Evolutionary conservation across 2,113 vertebrate species (phyloP).

Genomic region (Penelope pileata): DNA sequence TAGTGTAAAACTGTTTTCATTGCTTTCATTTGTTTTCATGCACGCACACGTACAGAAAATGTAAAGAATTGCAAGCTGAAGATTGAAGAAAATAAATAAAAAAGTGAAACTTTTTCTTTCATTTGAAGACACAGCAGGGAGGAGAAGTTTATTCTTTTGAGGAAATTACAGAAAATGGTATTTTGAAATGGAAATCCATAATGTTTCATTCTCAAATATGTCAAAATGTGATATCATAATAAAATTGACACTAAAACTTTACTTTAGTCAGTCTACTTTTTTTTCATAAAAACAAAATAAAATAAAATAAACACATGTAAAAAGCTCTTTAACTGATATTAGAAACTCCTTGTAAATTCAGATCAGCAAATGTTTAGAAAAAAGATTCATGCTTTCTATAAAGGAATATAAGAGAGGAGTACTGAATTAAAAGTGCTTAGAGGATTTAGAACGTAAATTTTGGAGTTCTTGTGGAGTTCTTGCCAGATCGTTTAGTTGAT

Average conservation of each 20-base stretch:
- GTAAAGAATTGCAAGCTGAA: neutral
- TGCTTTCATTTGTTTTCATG: neutral
- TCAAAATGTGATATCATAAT: conserved; percentile 2
- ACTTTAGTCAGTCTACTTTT: neutral
- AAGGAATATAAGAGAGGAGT: neutral
- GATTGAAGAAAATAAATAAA: conserved; percentile 17
- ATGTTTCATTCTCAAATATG: conserved; percentile 40
- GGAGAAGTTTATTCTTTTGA: conserved; percentile 1
- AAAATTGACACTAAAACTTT: conserved; percentile 43
- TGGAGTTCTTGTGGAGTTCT: neutral
- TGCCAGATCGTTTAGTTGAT: neutral
- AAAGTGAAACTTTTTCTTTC: conserved; percentile 12
- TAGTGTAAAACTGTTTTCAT: neutral
- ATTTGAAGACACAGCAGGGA: conserved; percentile 17
- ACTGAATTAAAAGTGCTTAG: neutral
- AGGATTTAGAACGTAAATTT: neutral
- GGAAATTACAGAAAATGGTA: conserved; percentile 30
- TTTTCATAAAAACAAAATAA: neutral
- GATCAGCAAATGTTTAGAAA: neutral
- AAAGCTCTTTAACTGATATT: rapidly evolving
- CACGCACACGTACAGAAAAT: neutral
- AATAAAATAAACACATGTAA: neutral
- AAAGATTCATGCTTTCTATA: neutral
- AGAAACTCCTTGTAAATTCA: neutral
- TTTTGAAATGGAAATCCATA: conserved; percentile 45